Percentiles rank a stretch among this genome's conserved stretches.
phyloP scores from a whole-genome alignment of 2,113 vertebrate genomes.

The Hippocampus mohnikei region DNA sequence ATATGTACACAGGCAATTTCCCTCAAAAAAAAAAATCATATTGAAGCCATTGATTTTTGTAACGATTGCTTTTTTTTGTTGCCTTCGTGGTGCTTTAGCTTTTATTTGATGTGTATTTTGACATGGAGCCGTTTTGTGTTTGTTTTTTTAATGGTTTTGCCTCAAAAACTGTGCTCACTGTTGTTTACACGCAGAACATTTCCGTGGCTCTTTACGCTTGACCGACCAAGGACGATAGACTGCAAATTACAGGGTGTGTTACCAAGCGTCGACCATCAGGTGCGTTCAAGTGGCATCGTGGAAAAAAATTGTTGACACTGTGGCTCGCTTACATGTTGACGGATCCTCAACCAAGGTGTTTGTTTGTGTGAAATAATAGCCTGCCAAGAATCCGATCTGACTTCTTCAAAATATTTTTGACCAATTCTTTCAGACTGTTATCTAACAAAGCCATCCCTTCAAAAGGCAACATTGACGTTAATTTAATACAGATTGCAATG shows the following conservation, averaged over 20 bases:
- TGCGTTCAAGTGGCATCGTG: slow-evolving; percentile 24
- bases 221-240: slow-evolving; percentile 36
- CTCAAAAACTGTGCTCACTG: slow-evolving; percentile 15
- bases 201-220: slow-evolving; percentile 25
- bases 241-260: slow-evolving; percentile 25
- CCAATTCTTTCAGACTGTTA: slow-evolving; percentile 5
- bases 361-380: not conserved
- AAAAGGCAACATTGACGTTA: slow-evolving; percentile 16
- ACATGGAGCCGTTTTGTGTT: slow-evolving; percentile 30
- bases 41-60: not conserved
- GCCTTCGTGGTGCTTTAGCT: slow-evolving; percentile 17
- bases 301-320: slow-evolving; percentile 10
- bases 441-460: slow-evolving; percentile 15
- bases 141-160: slow-evolving; percentile 19
- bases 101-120: slow-evolving; percentile 28
- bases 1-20: not conserved
- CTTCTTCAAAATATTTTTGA: not conserved
- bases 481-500: not conserved
- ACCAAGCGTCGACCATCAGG: slow-evolving; percentile 20
- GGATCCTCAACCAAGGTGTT: not conserved
- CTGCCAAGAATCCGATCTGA: not conserved
- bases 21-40: not conserved
- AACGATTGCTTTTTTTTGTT: not conserved
- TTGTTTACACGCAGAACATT: slow-evolving; percentile 45
- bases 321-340: not conserved